phyloP scores from a whole-genome alignment of 2,888 invertebrate genomes.

The Drosophila stalkeri region DNA sequence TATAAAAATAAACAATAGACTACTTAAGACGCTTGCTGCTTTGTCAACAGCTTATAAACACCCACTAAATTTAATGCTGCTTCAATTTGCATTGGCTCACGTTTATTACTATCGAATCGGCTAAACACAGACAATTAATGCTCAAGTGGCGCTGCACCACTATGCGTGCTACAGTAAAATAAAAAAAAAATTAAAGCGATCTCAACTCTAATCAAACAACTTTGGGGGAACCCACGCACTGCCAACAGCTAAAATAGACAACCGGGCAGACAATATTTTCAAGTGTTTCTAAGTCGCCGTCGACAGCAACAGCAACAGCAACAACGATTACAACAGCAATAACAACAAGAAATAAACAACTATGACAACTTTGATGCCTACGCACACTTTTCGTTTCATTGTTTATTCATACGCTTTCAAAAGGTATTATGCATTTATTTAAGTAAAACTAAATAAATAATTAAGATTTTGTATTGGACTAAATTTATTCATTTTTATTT shows the following conservation, averaged over 20 bases:
- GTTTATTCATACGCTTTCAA: slow-evolving; percentile 15
- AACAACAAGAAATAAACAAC: slow-evolving; percentile 28
- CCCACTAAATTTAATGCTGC: slow-evolving; percentile 41
- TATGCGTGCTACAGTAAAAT: background rate
- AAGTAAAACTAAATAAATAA: background rate
- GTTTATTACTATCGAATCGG: background rate
- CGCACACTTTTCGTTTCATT: slow-evolving; percentile 52
- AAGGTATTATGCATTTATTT: slow-evolving; percentile 10
- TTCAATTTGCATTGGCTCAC: slow-evolving; percentile 17
- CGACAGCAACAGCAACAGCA: slow-evolving; percentile 35
- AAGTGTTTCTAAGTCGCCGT: slow-evolving; percentile 69
- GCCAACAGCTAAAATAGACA: slow-evolving; percentile 47
- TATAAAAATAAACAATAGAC: slow-evolving; percentile 24
- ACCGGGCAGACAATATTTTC: slow-evolving; percentile 61
- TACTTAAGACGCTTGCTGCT: background rate
- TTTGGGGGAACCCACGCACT: slow-evolving; percentile 61
- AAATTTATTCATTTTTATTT: too few relatives aligned
- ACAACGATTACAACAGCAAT: background rate
- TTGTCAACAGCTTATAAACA: slow-evolving; percentile 28
- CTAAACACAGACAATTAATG: slow-evolving; percentile 70
- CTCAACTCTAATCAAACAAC: slow-evolving; percentile 64
- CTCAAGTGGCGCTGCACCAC: slow-evolving; percentile 41
- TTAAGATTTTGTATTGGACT: background rate
- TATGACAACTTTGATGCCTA: slow-evolving; percentile 58
- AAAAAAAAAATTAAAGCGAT: slow-evolving; percentile 3